Base-by-base conservation (phyloP, 1,140 invertebrate species). In the Apis laboriosa region DNA sequence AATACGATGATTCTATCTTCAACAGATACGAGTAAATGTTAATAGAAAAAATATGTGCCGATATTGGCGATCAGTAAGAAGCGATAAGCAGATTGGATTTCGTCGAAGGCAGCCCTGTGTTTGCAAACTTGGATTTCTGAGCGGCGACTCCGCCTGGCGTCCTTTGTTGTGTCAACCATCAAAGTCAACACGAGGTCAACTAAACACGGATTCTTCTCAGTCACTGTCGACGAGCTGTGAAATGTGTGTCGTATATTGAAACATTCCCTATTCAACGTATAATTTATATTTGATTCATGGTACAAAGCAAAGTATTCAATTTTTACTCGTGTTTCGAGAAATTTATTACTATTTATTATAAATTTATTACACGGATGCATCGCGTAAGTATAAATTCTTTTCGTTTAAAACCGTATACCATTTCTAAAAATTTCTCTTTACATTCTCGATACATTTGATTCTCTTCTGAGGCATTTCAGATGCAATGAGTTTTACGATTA, bases 71-170 rank as follows among this genome's bases (percentile, higher is more conserved):
- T 63, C 58, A 2, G 56, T 55, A 17, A 9, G 53, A 5, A 24
- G 51, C 19, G 34, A n/a, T 21, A n/a, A 64, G 28, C 24, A 79
- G n/a, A 51, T 64, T 17, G 55, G 13, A 72, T 58, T 66, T 49
- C 66, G 55, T 70, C 28, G 56, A 68, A 73, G 58, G 17, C 51
- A 55, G 17, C 15, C 56, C 11, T n/a, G 66, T 90, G 88, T 90
- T 90, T 90, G 86, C 83, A 89, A 90, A 90, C 86, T 89, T 70
- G 13, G 61, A 85, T 88, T 77, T 77, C 53, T 51, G 67, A 73
- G 34, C 55, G 75, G 84, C 86, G 74, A 90, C 86, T 89, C 87
- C 89, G 83, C 83, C 63, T 84, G 64, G 53, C 72, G 78, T 56
- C 77, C 60, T 85, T 80, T 85, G 77, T 84, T 77, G 58, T 82